Evolutionary conservation across 2,888 invertebrate genomes (phyloP).

Genomic region (Ectemnius continuus): DNA sequence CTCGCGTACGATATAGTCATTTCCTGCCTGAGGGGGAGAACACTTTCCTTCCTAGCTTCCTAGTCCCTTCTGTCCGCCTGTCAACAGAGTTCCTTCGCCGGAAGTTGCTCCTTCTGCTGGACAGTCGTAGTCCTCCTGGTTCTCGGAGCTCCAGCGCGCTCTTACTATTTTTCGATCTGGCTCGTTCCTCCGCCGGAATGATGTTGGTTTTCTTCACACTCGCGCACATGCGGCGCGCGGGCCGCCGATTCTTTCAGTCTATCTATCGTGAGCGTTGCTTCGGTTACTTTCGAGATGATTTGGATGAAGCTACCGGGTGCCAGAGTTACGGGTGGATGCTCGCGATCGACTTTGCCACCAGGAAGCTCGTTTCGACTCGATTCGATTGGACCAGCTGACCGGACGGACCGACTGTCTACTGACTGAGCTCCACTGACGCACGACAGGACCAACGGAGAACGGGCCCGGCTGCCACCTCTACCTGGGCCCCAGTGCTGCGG

Average conservation of each 20-base stretch:
- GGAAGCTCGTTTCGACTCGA: conserved; percentile 39
- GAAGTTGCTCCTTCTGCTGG: conserved; percentile 21
- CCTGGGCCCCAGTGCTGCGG: conserved; percentile 59
- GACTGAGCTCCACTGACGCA: conserved; percentile 73
- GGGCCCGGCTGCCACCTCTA: conserved; percentile 70
- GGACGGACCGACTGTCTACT: conserved; percentile 72
- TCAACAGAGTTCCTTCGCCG: conserved; percentile 8
- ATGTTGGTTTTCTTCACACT: conserved; percentile 56
- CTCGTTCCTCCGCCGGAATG: too few species aligned
- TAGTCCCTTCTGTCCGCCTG: conserved; percentile 34
- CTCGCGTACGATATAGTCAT: conserved; percentile 96
- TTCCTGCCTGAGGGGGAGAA: conserved; percentile 61
- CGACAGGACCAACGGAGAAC: conserved; percentile 70
- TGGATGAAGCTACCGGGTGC: not conserved
- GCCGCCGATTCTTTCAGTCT: conserved; percentile 52
- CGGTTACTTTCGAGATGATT: conserved; percentile 17
- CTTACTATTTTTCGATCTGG: too few species aligned
- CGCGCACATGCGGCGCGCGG: conserved; percentile 73
- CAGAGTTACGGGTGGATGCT: too few species aligned
- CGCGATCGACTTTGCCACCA: conserved; percentile 47
- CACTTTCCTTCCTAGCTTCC: conserved; percentile 30
- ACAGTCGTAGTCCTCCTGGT: not conserved
- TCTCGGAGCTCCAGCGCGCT: not conserved
- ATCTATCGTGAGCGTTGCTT: conserved; percentile 35
- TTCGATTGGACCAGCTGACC: conserved; percentile 70